Evolutionary conservation across 2,888 invertebrate genomes (phyloP), one percentile per base, ranked within the genome.

Genomic region (Mesoligia furuncula): DNA sequence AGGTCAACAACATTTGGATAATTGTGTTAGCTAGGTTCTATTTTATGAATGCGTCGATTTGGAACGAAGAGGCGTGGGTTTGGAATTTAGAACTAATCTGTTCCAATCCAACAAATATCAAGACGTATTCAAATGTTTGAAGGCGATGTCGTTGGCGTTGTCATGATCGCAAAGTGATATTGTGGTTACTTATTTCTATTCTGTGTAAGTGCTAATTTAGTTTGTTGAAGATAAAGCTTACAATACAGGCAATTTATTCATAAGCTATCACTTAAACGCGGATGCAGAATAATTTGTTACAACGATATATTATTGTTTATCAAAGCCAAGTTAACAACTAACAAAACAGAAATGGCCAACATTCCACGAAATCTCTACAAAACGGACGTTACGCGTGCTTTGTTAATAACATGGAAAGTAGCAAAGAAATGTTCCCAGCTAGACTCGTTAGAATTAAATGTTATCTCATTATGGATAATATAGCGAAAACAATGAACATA

Each of bases 401-500:
- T 67, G 73, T 73, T 81, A 85, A 71, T 79, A 76, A 72, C 68
- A 73, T 93, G 92, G 95, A 95, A 95, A 95, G 95, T 91, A 85
- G 62, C 79, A 87, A 94, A 93, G 91, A 93, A 92, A 92, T 91
- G 91, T 95, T 96, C 95, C 91, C 96, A 96, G n/a, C n/a, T n/a
- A n/a, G 89, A 88, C 89, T 92, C 91, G 91, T 91, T 92, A 93
- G 92, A 92, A 91, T 88, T 86, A 91, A 92, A 91, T 90, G 92
- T 94, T 95, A 95, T 95, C 94, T 95, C 92, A 95, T 95, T 95
- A 93, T 86, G 90, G 92, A 90, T 93, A 93, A 95, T 93, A 90
- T 87, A 82, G 77, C 89, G 91, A 90, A 93, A 93, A 95, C 95
- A 96, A 95, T 94, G 94, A 92, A 92, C 90, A 91, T 88, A 83